A percentile compares a stretch with the other conserved stretches of the same genome.
Evolutionary conservation across 2,797 vertebrate species (phyloP).

Genomic region (Tenualosa ilisha): DNA sequence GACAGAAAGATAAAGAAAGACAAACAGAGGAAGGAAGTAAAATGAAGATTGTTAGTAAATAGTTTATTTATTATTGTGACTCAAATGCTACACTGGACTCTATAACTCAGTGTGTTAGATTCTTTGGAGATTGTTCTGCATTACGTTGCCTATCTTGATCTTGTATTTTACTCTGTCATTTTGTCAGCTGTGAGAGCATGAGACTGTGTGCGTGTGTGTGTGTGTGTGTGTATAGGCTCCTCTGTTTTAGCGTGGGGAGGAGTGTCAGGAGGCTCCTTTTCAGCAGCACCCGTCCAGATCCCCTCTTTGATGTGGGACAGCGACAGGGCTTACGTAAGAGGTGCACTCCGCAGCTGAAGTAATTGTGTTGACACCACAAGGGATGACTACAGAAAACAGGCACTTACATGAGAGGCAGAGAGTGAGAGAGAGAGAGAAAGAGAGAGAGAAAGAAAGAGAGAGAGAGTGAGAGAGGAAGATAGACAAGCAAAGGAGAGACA

Average conservation of each 20-base stretch:
- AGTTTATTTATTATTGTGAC: too few species aligned
- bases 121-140: too few species aligned
- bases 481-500: not conserved
- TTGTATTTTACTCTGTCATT: too few species aligned
- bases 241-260: not conserved
- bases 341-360: conserved; percentile 36
- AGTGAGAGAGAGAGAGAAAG: not conserved
- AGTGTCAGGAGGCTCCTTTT: not conserved
- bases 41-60: too few species aligned
- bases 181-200: not conserved
- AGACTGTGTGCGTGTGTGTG: not conserved
- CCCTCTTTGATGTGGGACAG: conserved; percentile 50
- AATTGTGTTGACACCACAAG: conserved; percentile 49
- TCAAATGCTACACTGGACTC: too few species aligned
- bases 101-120: too few species aligned
- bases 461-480: not conserved
- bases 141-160: too few species aligned
- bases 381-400: conserved; percentile 41
- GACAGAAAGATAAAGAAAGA: too few species aligned
- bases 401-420: conserved; percentile 38
- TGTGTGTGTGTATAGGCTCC: not conserved
- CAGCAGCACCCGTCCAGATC: not conserved
- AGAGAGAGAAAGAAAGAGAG: not conserved
- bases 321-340: conserved; percentile 42
- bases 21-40: too few species aligned